Conservation (phyloP, 2,797 vertebrate genomes). For the Liasis olivaceus region DNA sequence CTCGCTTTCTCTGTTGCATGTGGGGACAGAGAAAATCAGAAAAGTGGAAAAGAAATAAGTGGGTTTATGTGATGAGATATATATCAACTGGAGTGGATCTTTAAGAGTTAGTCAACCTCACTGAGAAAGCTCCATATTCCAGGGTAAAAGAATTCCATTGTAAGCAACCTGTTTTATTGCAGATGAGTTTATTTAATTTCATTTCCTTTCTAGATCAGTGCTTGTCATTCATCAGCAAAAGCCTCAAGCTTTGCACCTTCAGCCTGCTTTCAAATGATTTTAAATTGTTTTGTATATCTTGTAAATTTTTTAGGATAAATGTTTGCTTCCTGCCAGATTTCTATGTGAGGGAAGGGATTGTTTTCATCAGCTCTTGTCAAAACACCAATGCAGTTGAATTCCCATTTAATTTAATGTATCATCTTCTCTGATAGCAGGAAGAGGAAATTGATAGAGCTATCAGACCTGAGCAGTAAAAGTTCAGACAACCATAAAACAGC, state of each 20-base stretch:
- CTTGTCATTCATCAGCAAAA: background rate
- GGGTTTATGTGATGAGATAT: background rate
- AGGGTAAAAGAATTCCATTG: background rate
- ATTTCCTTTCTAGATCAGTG: background rate
- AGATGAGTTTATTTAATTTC: background rate
- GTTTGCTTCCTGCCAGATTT: background rate
- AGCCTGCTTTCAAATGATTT: background rate
- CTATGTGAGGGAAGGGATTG: background rate
- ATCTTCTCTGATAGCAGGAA: background rate
- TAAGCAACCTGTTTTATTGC: background rate
- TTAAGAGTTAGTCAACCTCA: background rate
- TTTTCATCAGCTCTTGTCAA: background rate
- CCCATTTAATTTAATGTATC: background rate
- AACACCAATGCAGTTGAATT: background rate
- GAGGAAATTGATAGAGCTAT: background rate
- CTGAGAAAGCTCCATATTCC: background rate
- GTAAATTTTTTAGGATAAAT: background rate
- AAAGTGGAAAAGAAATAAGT: background rate
- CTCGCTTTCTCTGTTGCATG: background rate
- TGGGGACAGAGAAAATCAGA: background rate
- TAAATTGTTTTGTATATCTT: background rate
- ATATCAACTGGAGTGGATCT: background rate
- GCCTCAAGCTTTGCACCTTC: background rate
- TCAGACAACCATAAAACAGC: background rate
- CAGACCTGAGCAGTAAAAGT: background rate